Percentiles rank a stretch among this genome's conserved stretches.
phyloP scores from a whole-genome alignment of 2,113 vertebrate genomes.

The Bothrops jararaca region DNA sequence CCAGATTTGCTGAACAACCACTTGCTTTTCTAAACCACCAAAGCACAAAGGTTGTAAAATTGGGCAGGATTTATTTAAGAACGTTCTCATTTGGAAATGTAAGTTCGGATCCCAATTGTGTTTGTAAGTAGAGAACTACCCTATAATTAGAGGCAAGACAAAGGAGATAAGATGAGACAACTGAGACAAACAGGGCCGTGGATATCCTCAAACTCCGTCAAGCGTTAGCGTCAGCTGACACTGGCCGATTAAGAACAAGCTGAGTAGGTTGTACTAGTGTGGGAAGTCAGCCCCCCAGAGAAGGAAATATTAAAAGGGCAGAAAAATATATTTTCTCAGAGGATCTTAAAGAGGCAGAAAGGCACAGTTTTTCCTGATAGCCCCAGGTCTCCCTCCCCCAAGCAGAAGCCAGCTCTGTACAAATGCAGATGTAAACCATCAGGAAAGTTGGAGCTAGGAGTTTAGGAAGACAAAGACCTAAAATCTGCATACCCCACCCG shows the following conservation, averaged over 20 bases:
- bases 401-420: too few relatives aligned
- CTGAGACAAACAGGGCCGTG: not conserved
- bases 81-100: not conserved
- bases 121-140: not conserved
- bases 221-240: not conserved
- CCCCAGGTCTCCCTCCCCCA: too few relatives aligned
- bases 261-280: not conserved
- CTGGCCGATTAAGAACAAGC: not conserved
- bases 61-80: not conserved
- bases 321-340: too few relatives aligned
- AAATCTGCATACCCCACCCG: too few relatives aligned
- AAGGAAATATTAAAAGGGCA: too few relatives aligned
- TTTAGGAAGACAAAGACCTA: too few relatives aligned
- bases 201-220: not conserved
- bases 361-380: too few relatives aligned
- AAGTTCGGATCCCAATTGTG: not conserved
- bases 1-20: not conserved
- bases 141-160: not conserved
- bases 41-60: not conserved
- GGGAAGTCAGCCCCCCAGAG: too few relatives aligned
- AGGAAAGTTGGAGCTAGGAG: too few relatives aligned
- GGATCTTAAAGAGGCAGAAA: too few relatives aligned
- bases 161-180: not conserved
- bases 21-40: not conserved
- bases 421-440: too few relatives aligned